Base-by-base conservation (phyloP, 2,113 vertebrate genomes). In the Crotalus horridus region DNA sequence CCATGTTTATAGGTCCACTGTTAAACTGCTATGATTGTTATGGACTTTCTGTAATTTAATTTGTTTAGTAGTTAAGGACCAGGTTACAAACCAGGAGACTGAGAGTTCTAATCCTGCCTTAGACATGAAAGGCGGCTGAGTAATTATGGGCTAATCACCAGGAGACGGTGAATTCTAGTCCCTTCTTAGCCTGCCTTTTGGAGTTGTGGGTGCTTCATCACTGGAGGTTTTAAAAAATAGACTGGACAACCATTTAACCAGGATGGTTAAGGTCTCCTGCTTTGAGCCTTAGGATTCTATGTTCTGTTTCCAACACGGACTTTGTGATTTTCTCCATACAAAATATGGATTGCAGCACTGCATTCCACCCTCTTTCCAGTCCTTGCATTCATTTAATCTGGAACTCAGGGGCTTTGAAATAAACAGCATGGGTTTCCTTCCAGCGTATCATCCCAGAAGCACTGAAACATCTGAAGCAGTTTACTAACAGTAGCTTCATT, bases 401-500 rank as follows among this genome's bases (percentile, higher is more conserved):
- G 23, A n/a, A 12, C 1, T 13, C 26, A 33, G 21, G 2, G 1
- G 17, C 46, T 54, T 55, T 33, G 46, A 29, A 8, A 54, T 55
- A 97, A 92, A 74, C 15, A 55, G 88, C 91, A 85, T 95, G 91
- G 85, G 85, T 53, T 94, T 95, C 93, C 91, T 94, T 94, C 93
- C 95, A 91, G 29, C 48, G 4, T 4, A 51, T 69, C 58, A 90
- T 89, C 21, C 69, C 95, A 94, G 93, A 86, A 91, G 39, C 85
- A 53, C 88, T 94, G 94, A 4, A 93, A 26, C 29, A 89, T 93
- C 6, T 1, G 55, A 51, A 90, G 94, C 87, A 46, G 93, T 96
- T 95, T 56, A 91, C 94, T 94, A 53, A 26, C 94, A 48, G 48
- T 53, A 94, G 88, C 85, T 56, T 85, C 94, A 85, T 46, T 7